Base-by-base conservation (phyloP, 2,113 vertebrate genomes). In the Octodon degus region DNA sequence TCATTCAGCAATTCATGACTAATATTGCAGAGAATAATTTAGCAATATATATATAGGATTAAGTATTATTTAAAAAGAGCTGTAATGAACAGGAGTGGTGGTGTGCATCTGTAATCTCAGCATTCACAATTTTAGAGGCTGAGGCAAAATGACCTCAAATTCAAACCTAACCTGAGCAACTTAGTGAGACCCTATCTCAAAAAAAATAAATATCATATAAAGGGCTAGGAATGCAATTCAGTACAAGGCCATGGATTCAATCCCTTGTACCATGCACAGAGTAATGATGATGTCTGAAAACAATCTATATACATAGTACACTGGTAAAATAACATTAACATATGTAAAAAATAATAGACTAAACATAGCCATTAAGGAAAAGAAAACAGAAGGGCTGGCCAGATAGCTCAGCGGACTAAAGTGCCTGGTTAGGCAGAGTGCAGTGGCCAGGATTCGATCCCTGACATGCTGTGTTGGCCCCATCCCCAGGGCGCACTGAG, bases 331-430 rank as follows among this genome's bases (percentile, higher is more conserved):
- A 90, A 90, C 30, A 43, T 65, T 14, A 81, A 13, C 24, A 70
- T 25, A 65, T 60, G 25, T 55, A 72, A 90, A 92, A 50, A 95
- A 83, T 27, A 89, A 93, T 8, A 27, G 19, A 93, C 70, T n/a
- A 90, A 2, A 79, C 40, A 12, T 8, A 81, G 63, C 10, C 70
- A 80, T 47, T 70, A 58, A 77, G 84, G 65, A 83, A 50, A 58
- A 82, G 83, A 72, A 67, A 43, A 19, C 5, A 58, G 55, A 58
- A 58, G 55, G 55, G 55, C 55, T 19, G 16, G 55, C 55, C 55
- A 58, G 55, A 58, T 16, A 58, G 55, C 55, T 58, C 55, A 58
- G 55, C 55, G 3, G 55, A 58, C 55, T 58, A 58, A 58, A 19
- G 55, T 16, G 16, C 55, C 16, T 58, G 55, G 14, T 58, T 58